phyloP scores from a whole-genome alignment of 2,797 vertebrate species.

The Bovichtus diacanthus region DNA sequence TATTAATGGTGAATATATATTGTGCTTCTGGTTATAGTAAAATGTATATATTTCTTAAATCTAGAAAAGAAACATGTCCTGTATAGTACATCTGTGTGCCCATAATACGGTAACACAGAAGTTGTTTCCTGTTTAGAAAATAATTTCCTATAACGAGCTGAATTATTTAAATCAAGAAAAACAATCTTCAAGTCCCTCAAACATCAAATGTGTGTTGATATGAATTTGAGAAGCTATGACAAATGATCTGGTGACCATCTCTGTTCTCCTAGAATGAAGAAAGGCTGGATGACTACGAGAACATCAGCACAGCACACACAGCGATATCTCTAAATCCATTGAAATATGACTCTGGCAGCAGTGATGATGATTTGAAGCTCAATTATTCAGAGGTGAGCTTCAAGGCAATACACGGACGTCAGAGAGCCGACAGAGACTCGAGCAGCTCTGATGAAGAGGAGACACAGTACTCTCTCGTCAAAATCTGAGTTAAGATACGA shows the following conservation, averaged over 20 bases:
- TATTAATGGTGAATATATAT: not conserved
- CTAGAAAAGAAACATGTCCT: not conserved
- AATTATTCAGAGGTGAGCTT: constrained; percentile 61
- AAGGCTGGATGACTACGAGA: constrained; percentile 49
- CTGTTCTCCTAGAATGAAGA: constrained; percentile 17
- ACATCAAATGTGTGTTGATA: no score
- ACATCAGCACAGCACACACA: not conserved
- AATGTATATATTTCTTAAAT: not conserved
- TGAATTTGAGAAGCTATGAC: not conserved
- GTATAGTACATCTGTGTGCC: not conserved
- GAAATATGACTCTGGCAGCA: constrained; percentile 51
- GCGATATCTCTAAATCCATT: not conserved
- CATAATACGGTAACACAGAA: not conserved
- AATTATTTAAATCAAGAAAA: not conserved
- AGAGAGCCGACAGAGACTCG: not conserved
- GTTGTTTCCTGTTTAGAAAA: not conserved
- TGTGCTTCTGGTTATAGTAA: not conserved
- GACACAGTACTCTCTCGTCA: constrained; percentile 57
- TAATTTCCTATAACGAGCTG: not conserved
- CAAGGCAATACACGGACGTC: constrained; percentile 17
- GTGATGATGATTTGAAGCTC: constrained; percentile 63
- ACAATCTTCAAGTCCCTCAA: not conserved
- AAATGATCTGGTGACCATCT: not conserved
- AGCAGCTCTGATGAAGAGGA: constrained; percentile 50
- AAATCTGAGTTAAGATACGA: constrained; percentile 33